Percentiles rank a stretch among this genome's conserved stretches.
Conservation (phyloP, 2,113 vertebrate species). For the Choloepus hoffmanni region DNA sequence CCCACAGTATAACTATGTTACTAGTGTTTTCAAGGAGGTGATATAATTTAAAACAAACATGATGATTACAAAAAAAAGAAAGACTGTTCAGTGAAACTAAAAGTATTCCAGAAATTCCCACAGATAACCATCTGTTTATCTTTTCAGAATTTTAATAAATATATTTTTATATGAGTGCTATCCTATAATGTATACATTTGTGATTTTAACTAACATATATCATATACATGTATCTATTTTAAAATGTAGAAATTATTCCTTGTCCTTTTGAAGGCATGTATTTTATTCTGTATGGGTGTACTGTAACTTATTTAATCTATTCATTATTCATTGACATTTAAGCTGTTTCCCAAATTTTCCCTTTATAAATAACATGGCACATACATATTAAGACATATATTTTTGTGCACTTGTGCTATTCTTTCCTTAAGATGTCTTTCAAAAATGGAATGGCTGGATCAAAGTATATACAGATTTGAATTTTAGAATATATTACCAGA, state of each 20-base stretch:
- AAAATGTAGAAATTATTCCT: constrained; percentile 19
- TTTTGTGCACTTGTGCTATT: neutral
- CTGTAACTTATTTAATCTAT: constrained; percentile 44
- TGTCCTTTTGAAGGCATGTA: neutral
- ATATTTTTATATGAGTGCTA: neutral
- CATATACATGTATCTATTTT: constrained; percentile 34
- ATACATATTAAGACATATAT: neutral
- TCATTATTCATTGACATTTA: constrained; percentile 67
- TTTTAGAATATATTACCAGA: constrained; percentile 2
- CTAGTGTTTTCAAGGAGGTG: constrained; percentile 4
- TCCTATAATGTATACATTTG: neutral
- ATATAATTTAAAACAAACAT: neutral
- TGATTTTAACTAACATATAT: neutral
- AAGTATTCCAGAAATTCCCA: neutral
- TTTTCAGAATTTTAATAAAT: neutral
- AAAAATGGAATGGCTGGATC: neutral
- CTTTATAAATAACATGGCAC: neutral
- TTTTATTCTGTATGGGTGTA: neutral
- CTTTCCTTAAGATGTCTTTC: constrained; percentile 53
- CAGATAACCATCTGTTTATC: constrained; percentile 5
- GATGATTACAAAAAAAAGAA: neutral
- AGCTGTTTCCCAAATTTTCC: constrained; percentile 42
- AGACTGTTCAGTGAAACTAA: neutral
- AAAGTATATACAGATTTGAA: constrained; percentile 53
- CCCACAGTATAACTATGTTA: neutral